These are phyloP conservation scores for Heliornis fulica DNA, from an alignment of 2,113 vertebrate genomes.

Conservation along the genomic window DNA sequence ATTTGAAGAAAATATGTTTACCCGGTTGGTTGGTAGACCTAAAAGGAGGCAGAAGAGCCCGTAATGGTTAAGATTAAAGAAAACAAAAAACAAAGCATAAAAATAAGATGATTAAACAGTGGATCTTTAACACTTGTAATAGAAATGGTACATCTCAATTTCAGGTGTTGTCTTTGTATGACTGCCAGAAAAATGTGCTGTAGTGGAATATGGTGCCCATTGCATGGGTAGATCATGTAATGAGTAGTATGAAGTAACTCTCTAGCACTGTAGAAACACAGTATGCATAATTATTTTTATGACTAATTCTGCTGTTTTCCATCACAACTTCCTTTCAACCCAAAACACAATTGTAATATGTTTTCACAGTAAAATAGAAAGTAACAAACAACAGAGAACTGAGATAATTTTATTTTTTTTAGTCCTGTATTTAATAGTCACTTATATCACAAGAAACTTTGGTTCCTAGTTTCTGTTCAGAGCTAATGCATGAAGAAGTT, in stretches of 20 bases:
- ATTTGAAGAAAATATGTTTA: neutral
- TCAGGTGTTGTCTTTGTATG: neutral
- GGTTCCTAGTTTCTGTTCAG: neutral
- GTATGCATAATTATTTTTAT: neutral
- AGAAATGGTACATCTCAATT: neutral
- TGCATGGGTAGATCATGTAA: neutral
- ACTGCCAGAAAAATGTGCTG: neutral
- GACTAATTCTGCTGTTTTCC: neutral
- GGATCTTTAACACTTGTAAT: neutral
- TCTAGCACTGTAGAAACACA: neutral
- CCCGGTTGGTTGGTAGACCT: rapidly evolving
- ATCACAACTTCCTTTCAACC: neutral
- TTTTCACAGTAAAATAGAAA: neutral
- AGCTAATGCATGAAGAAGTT: neutral
- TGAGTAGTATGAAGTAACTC: neutral
- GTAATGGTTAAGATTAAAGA: neutral
- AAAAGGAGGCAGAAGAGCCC: neutral
- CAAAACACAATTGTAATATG: neutral
- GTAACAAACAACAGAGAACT: neutral
- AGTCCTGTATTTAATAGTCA: neutral
- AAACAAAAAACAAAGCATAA: neutral
- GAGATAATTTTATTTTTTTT: neutral
- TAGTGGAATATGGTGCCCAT: neutral
- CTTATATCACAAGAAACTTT: neutral
- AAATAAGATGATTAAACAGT: neutral